Base-by-base conservation (phyloP, 2,888 invertebrate species). In the Eudasyphora cyanicolor region DNA sequence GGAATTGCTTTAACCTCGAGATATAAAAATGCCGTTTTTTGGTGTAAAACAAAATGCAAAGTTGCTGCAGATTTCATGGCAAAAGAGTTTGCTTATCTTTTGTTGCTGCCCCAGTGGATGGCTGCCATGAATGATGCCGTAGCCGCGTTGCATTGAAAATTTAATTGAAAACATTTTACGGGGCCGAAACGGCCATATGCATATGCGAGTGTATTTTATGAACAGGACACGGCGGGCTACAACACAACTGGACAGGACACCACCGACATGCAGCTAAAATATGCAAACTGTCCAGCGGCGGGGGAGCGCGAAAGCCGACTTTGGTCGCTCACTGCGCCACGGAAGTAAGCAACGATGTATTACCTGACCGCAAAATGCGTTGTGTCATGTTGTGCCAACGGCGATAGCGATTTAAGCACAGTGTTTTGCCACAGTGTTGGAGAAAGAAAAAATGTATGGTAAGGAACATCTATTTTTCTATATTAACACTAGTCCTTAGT, bases 291-390 rank as follows among this genome's bases (percentile, higher is more conserved):
- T n/a, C n/a, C n/a, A n/a, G n/a, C n/a, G 49, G 69, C 62, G 71
- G 27, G 57, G 60, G 67, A 67, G 75, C 12, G n/a, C 24, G 6
- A n/a, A n/a, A 57, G n/a, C 38, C 12, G 19, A 45, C n/a, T n/a
- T n/a, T n/a, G n/a, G n/a, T n/a, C n/a, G n/a, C 24, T 29, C 60
- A 29, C 45, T 45, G 42, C 45, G 29, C 45, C 29, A 19, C 8
- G 64, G 42, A 78, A 38, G 62, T 57, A 45, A 54, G 45, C 14
- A 73, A 60, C 29, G 38, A 54, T 27, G 45, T 49, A 69, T 45
- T 38, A 42, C 69, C 76, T 70, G 69, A 82, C 79, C 82, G 49
- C 82, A 67, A 76, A 79, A 69, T 74, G 32, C 42, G 70, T 78
- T 82, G 62, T 64, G 45, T 42, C 64, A 57, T 73, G 67, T 69